These are phyloP conservation scores for Perodicticus potto DNA, from an alignment of 2,797 vertebrate species.

Conservation along the genomic window DNA sequence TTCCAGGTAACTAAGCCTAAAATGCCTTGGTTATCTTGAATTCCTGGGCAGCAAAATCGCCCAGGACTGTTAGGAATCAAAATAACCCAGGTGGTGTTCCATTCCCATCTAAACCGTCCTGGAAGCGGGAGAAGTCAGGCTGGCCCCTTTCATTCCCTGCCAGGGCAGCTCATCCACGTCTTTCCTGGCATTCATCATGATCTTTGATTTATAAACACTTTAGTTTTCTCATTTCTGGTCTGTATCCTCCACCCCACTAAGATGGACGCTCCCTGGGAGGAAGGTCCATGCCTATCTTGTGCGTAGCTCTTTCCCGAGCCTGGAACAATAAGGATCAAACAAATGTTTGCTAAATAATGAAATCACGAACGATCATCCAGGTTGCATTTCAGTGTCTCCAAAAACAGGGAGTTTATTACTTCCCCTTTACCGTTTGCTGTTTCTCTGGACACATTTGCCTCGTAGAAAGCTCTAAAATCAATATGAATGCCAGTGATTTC, in stretches of 20 bases:
- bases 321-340: neutral
- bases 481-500: neutral
- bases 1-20: neutral
- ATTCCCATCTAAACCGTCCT: neutral
- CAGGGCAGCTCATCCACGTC: neutral
- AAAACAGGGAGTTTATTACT: neutral
- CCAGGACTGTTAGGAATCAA: neutral
- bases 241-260: neutral
- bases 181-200: neutral
- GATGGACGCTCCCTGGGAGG: neutral
- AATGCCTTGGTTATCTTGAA: neutral
- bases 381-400: neutral
- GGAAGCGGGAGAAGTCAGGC: neutral
- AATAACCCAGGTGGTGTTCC: neutral
- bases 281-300: fast-evolving
- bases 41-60: neutral
- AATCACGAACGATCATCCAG: neutral
- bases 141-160: fast-evolving
- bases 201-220: neutral
- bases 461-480: neutral
- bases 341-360: neutral
- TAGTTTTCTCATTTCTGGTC: neutral
- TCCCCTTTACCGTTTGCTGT: neutral
- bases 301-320: neutral
- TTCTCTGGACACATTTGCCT: neutral